phyloP scores from a whole-genome alignment of 2,113 vertebrate species.

The Oophaga pumilio region DNA sequence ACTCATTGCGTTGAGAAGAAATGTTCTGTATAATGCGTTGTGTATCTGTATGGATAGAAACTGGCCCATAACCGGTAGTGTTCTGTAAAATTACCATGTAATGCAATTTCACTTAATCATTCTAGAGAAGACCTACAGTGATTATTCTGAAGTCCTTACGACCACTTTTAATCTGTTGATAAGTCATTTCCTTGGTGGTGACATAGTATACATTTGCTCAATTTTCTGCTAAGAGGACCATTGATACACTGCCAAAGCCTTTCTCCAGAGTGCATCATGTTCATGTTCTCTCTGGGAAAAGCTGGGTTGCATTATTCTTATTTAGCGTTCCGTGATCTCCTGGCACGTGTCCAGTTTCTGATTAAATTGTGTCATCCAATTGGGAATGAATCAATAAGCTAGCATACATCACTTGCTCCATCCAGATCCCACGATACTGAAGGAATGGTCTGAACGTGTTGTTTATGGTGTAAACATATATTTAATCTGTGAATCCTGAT shows the following conservation, averaged over 20 bases:
- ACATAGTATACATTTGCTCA: not conserved
- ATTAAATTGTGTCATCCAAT: slow-evolving; percentile 51
- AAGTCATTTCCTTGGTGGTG: not conserved
- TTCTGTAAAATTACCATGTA: slow-evolving; percentile 6
- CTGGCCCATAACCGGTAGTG: not conserved
- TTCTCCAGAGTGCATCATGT: slow-evolving; percentile 19
- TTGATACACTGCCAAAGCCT: not conserved
- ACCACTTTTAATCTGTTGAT: slow-evolving; percentile 26
- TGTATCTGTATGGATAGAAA: not conserved
- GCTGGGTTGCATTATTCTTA: slow-evolving; percentile 29
- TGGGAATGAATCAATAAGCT: slow-evolving; percentile 41
- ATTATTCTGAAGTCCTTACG: not conserved
- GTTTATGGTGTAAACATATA: slow-evolving; percentile 1
- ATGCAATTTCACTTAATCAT: not conserved
- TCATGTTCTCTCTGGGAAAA: slow-evolving; percentile 6
- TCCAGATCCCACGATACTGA: slow-evolving; percentile 10
- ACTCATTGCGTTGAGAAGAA: not conserved
- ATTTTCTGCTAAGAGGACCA: not conserved
- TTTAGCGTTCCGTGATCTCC: slow-evolving; percentile 16
- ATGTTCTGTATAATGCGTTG: not conserved
- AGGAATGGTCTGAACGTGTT: not conserved
- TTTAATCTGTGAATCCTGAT: not conserved
- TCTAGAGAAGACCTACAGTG: not conserved
- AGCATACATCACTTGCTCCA: slow-evolving; percentile 47
- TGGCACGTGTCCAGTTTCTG: slow-evolving; percentile 39